Conservation (phyloP, 2,888 invertebrate species). For the Lepas anatifera region DNA sequence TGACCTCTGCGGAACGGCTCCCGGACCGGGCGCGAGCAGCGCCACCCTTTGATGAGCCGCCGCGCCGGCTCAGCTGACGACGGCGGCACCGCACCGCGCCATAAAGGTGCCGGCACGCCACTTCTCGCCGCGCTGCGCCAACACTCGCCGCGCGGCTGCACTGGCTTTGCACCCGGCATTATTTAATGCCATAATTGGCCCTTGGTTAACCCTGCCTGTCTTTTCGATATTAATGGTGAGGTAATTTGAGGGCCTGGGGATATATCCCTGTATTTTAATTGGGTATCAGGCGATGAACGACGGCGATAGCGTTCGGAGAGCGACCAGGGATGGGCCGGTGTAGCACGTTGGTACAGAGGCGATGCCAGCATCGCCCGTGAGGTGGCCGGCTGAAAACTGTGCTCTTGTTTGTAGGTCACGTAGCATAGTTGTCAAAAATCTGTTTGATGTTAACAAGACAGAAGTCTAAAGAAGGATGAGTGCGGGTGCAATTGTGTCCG, state of each 20-base stretch:
- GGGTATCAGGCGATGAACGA: background rate
- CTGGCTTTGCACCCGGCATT: background rate
- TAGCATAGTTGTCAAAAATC: too few relatives aligned
- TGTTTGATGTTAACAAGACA: too few relatives aligned
- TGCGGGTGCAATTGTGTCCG: too few relatives aligned
- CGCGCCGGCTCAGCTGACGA: background rate
- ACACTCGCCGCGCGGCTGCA: too few relatives aligned
- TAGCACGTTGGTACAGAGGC: background rate
- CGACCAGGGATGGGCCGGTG: background rate
- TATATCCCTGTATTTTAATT: background rate
- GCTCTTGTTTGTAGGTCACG: too few relatives aligned
- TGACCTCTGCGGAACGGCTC: background rate
- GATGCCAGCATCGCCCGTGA: too few relatives aligned
- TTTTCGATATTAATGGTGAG: background rate
- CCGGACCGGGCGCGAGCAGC: background rate
- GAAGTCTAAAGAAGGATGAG: too few relatives aligned
- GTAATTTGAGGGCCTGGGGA: background rate
- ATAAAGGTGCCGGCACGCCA: background rate
- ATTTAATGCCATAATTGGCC: slow-evolving; percentile 1
- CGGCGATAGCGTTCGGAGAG: background rate
- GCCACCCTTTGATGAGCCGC: background rate
- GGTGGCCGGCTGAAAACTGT: too few relatives aligned
- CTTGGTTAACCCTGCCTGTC: slow-evolving; percentile 2
- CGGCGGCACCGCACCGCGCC: background rate
- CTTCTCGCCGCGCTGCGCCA: too few relatives aligned